Base-by-base conservation (phyloP, 23 tunicate genomes). In the Diplosoma virens region DNA sequence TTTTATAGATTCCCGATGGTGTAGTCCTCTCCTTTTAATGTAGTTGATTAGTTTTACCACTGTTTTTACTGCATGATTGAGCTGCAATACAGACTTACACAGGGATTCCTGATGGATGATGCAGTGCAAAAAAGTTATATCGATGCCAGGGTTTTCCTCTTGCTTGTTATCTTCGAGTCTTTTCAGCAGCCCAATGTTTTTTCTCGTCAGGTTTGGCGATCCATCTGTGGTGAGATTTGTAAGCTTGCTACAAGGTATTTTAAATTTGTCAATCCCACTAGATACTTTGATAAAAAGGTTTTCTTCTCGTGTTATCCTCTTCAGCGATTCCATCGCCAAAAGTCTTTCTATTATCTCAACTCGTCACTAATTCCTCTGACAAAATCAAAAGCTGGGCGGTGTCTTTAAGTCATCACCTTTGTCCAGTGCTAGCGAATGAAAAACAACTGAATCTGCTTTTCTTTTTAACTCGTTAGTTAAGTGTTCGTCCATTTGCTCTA, bases 321-420 rank as follows among this genome's bases (percentile, higher is more conserved):
- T 73, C 54, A 52, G 37, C 37, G 35, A 53, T 28, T 73, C 79
- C 79, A 73, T 70, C 24, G 79, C 64, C 33, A 53, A 53, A 52
- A 73, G 65, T 73, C 24, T 69, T 80, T 80, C 84, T 21, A 47
- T 80, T 27, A 67, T 68, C 20, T 72, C 58, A 81, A 81, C 36
- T 36, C 34, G 54, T 33, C 79, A 23, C 33, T 33, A 25, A 80
- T 47, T 22, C 77, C 77, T 58, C 85, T 47, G 28, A 80, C 41
- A 53, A 69, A 80, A 7, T 80, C 52, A n/a, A n/a, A n/a, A n/a
- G n/a, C n/a, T n/a, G n/a, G n/a, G n/a, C n/a, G n/a, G n/a, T n/a
- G 69, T 78, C 58, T 28, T 65, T 65, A 29, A 7, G 9, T 65
- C 71, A 30, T 65, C 53, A 72, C 83, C 66, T 41, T 79, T 59